These are phyloP conservation scores for Hymenochirus boettgeri DNA, from an alignment of 2,113 vertebrate genomes.

Conservation along the genomic window DNA sequence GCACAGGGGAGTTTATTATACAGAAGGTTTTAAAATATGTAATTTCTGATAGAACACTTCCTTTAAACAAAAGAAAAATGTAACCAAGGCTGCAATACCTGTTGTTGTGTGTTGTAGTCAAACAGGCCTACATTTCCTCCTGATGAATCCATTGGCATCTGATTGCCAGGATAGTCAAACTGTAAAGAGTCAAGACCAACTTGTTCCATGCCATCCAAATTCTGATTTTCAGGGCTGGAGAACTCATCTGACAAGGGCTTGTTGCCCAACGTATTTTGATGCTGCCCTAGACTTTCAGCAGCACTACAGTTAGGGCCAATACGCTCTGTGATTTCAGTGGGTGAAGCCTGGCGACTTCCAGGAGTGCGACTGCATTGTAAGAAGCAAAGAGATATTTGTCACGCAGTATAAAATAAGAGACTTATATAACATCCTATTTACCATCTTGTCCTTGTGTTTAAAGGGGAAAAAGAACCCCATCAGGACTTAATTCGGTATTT, in stretches of 20 bases:
- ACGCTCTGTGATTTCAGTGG: constrained; percentile 90
- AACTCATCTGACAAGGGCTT: constrained; percentile 87
- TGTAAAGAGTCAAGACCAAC: constrained; percentile 90
- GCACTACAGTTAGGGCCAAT: constrained; percentile 78
- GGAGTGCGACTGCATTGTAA: constrained; percentile 75
- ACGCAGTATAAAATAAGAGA: too few relatives aligned
- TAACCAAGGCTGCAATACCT: too few relatives aligned
- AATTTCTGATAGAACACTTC: too few relatives aligned
- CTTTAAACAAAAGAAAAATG: too few relatives aligned
- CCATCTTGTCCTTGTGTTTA: too few relatives aligned
- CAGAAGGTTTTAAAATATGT: too few relatives aligned
- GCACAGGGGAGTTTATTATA: too few relatives aligned
- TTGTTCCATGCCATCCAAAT: constrained; percentile 92
- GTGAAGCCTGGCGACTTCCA: constrained; percentile 92
- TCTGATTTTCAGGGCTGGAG: constrained; percentile 86
- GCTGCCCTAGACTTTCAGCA: constrained; percentile 82
- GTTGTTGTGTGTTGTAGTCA: constrained; percentile 95
- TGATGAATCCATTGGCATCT: constrained; percentile 94
- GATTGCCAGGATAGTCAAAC: constrained; percentile 94
- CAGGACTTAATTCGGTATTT: too few relatives aligned
- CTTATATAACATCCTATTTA: too few relatives aligned
- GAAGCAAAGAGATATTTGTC: neutral
- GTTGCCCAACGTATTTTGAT: constrained; percentile 75
- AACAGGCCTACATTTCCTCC: constrained; percentile 90
- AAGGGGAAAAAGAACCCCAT: too few relatives aligned